Base-by-base conservation (phyloP, 2,888 invertebrate species). In the Eupithecia subumbrata region DNA sequence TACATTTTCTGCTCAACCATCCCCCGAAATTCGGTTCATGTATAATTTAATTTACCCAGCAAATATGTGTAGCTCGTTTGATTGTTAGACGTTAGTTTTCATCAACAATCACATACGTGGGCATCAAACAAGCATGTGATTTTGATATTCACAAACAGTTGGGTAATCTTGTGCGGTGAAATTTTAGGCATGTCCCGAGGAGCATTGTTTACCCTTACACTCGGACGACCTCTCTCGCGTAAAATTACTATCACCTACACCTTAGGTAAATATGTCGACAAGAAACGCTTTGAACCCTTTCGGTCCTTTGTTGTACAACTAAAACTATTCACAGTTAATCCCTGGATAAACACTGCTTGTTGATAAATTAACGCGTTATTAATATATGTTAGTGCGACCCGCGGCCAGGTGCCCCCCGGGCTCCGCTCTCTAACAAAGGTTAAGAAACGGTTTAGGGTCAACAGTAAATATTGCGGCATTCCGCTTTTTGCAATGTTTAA, bases 211-310 rank as follows among this genome's bases (percentile, higher is more conserved):
- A 86, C 81, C 83, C 81, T 82, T 81, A 89, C 92, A 88, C 90
- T 92, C 90, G 91, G 93, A 91, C 94, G 91, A 93, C 91, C 94
- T 30, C 92, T 92, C 90, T 89, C 91, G 92, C 93, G 93, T 93
- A 94, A 94, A 94, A 94, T 95, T 94, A 92, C 93, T 93, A 95
- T 94, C 94, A 94, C 91, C 93, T 92, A 88, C 89, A 92, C 93
- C 92, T 92, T 91, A 93, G 92, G 94, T 94, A 95, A 95, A 95
- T 95, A 95, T 95, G 94, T 94, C 92, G 93, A 90, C 94, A 94
- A 94, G 94, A 95, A 94, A 94, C 91, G 92, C 94, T 95, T 95
- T 95, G 94, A 94, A 95, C 94, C 94, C 94, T 93, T 91, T 88
- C 87, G 86, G 90, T 87, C 94, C 94, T 94, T 95, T 95, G 94